Evolutionary conservation across 2,113 vertebrate species (phyloP).

Genomic region (Okapia johnstoni): DNA sequence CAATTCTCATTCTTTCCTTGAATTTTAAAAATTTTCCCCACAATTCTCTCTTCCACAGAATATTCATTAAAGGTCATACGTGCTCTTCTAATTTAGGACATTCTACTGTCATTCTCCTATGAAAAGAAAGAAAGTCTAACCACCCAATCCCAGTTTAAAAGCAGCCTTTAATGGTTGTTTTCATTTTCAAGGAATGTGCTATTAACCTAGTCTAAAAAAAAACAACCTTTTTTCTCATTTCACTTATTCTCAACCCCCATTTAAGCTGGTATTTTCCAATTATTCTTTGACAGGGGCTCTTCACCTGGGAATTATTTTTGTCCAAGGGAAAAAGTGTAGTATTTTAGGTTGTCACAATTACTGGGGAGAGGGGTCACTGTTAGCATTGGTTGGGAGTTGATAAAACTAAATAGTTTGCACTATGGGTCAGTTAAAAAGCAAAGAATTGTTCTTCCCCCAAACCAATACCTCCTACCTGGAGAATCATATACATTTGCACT

Average conservation of each 20-base stretch:
- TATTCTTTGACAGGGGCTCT: not conserved
- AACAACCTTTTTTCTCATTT: not conserved
- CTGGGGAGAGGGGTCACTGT: not conserved
- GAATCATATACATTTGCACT: not conserved
- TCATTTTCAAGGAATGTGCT: not conserved
- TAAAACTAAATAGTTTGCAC: not conserved
- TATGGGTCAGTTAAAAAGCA: not conserved
- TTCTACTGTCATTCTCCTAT: not conserved
- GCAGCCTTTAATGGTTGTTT: not conserved
- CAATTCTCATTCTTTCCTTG: not conserved
- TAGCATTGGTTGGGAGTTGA: not conserved
- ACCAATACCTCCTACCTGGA: not conserved
- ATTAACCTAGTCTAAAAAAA: not conserved
- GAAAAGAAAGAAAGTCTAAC: not conserved
- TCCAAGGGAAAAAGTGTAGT: not conserved
- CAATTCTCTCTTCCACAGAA: not conserved
- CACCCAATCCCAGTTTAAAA: not conserved
- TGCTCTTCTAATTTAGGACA: not conserved
- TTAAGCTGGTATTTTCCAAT: not conserved
- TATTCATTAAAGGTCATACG: not conserved
- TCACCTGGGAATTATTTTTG: not conserved
- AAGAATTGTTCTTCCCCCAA: not conserved
- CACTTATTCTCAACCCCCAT: not conserved
- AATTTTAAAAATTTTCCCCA: not conserved
- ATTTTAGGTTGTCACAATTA: not conserved